phyloP scores from a whole-genome alignment of 2,888 invertebrate genomes.

The Athalia circularis region DNA sequence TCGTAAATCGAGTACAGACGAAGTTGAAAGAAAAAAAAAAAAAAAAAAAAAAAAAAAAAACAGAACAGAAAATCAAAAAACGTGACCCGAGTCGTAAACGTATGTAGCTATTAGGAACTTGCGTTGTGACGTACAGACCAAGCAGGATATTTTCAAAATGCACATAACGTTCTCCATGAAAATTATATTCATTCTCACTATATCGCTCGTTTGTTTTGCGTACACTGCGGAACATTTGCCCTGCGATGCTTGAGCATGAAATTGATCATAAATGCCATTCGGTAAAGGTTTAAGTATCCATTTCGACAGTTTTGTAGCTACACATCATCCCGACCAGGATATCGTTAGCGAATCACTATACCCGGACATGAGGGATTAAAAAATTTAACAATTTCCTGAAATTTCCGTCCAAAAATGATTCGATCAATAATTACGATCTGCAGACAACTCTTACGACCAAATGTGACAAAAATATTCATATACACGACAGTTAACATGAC shows the following conservation, averaged over 20 bases:
- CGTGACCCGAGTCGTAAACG: not conserved
- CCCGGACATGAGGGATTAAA: not conserved
- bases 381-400: not conserved
- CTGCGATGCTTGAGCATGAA: constrained; percentile 4
- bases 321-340: constrained; percentile 26
- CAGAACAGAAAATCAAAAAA: not conserved
- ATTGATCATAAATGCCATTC: constrained; percentile 33
- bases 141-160: not conserved
- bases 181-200: not conserved
- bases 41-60: too few relatives aligned
- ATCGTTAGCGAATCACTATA: constrained; percentile 8
- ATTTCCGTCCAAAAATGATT: not conserved
- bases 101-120: not conserved
- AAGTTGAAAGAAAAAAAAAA: too few relatives aligned
- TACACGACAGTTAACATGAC: too few relatives aligned
- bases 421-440: not conserved
- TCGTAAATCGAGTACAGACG: not conserved
- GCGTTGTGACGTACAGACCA: not conserved
- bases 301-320: constrained; percentile 20
- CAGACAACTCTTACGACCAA: too few relatives aligned
- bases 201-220: not conserved
- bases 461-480: too few relatives aligned
- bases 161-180: not conserved
- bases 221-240: not conserved
- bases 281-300: constrained; percentile 26